Evolutionary conservation across 2,797 vertebrate genomes (phyloP).

Genomic region (Acipenser oxyrinchus): DNA sequence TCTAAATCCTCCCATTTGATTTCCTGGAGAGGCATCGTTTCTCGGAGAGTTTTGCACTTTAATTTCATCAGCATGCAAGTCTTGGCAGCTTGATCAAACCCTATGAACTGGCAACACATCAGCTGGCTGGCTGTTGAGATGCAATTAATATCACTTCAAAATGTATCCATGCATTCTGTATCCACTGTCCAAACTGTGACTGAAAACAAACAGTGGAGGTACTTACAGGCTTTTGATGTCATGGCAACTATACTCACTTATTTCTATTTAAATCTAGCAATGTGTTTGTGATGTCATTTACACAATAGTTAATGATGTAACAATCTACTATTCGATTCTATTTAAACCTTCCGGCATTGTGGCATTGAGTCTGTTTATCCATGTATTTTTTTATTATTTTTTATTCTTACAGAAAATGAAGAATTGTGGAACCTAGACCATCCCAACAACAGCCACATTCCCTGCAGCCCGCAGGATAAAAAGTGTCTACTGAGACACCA

Average conservation of each 20-base stretch:
- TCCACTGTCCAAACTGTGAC: neutral
- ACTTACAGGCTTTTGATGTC: too few species aligned
- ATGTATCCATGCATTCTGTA: neutral
- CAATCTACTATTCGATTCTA: too few species aligned
- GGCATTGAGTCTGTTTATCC: too few species aligned
- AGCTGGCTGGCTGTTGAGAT: neutral
- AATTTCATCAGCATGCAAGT: slow-evolving; percentile 1
- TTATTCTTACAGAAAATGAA: slow-evolving; percentile 45
- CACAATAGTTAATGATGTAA: too few species aligned
- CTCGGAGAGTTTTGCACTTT: neutral
- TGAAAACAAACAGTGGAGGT: too few species aligned
- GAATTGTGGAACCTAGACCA: slow-evolving; percentile 69
- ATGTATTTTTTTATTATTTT: neutral
- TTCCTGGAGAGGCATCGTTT: neutral
- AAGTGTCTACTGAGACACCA: slow-evolving; percentile 80
- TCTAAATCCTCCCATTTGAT: neutral
- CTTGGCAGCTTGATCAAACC: neutral
- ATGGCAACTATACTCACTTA: too few species aligned
- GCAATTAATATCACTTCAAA: neutral
- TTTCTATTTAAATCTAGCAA: too few species aligned
- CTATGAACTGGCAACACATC: neutral
- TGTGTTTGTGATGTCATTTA: too few species aligned
- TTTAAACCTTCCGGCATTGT: too few species aligned
- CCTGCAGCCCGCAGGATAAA: slow-evolving; percentile 79
- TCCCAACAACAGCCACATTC: slow-evolving; percentile 81